phyloP scores from a whole-genome alignment of 1,140 invertebrate genomes.

The Atta colombica region DNA sequence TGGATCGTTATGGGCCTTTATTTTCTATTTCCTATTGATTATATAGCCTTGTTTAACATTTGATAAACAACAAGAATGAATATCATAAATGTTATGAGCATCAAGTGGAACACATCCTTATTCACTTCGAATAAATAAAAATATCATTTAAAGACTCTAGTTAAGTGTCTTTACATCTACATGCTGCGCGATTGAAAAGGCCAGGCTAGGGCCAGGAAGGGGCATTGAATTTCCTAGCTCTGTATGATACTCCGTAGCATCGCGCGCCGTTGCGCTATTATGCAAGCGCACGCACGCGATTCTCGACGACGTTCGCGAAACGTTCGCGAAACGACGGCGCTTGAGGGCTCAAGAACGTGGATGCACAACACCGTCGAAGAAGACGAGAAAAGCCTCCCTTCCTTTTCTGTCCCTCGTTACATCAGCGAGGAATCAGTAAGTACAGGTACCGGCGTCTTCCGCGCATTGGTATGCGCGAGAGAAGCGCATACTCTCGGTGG shows the following conservation, averaged over 20 bases:
- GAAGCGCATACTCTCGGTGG: slow-evolving; percentile 36
- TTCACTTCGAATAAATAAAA: not conserved
- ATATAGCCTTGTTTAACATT: too few species aligned
- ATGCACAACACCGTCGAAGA: not conserved
- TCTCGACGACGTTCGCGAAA: slow-evolving; percentile 47
- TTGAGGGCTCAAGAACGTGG: slow-evolving; percentile 35
- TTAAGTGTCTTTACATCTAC: slow-evolving; percentile 47
- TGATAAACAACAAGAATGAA: too few species aligned
- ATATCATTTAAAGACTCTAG: slow-evolving; percentile 30
- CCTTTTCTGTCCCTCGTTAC: not conserved
- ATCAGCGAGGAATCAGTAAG: slow-evolving; percentile 46
- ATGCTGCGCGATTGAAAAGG: slow-evolving; percentile 29
- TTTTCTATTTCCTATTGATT: too few species aligned
- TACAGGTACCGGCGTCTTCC: slow-evolving; percentile 52
- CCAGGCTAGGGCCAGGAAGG: slow-evolving; percentile 8
- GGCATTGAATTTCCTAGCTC: slow-evolving; percentile 52
- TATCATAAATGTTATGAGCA: too few species aligned
- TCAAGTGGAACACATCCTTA: too few species aligned
- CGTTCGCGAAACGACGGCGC: slow-evolving; percentile 37
- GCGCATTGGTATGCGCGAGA: slow-evolving; percentile 47
- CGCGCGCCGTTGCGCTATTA: slow-evolving; percentile 44
- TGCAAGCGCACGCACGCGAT: slow-evolving; percentile 58
- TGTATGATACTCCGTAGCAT: slow-evolving; percentile 11
- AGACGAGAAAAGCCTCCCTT: not conserved
- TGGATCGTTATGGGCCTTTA: too few species aligned